Base-by-base conservation (phyloP, 2,113 vertebrate genomes). In the Reinhardtius hippoglossoides region DNA sequence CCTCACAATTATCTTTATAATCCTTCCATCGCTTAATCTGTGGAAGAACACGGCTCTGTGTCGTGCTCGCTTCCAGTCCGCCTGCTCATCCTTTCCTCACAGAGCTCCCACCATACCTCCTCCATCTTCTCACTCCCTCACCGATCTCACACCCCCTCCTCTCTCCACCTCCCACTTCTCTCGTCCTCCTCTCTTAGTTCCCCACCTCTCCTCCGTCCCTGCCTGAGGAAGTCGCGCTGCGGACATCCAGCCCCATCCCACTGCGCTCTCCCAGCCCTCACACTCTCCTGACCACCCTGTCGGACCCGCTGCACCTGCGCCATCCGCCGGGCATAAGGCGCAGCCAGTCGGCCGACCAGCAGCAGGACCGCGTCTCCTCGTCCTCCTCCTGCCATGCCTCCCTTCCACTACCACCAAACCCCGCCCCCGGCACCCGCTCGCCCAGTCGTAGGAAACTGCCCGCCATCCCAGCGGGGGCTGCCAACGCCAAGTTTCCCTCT, bases 401-500 rank as follows among this genome's bases (percentile, higher is more conserved):
- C 79, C 66, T 94, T 55, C 93, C 94, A 82, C 92, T 84, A 76
- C 86, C 91, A 20, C 91, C 88, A 61, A 71, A 83, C 83, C 89
- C 87, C 3, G 44, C 76, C 86, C 87, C 82, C 2, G 80, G 79
- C 89, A 35, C 93, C 76, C 87, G 94, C 66, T 90, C 76, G 74
- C 90, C 96, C 94, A 93, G 89, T 70, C 95, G 93, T 84, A 95
- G 97, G 94, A 96, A 96, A 89, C 96, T 97, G 87, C 96, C 96
- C 78, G 92, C 94, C 86, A 95, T 96, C 91, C 96, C 96, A 20
- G 92, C 90, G 78, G 95, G 95, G 42, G 95, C 90, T 23, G 93
- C 93, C 93, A 95, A 94, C 89, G 87, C 87, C 94, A 96, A 94
- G 95, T 87, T 95, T 57, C 96, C 96, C 95, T 95, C 96, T 88